Conservation (phyloP, 2,797 vertebrate genomes). For the Coregonus ussuriensis region DNA sequence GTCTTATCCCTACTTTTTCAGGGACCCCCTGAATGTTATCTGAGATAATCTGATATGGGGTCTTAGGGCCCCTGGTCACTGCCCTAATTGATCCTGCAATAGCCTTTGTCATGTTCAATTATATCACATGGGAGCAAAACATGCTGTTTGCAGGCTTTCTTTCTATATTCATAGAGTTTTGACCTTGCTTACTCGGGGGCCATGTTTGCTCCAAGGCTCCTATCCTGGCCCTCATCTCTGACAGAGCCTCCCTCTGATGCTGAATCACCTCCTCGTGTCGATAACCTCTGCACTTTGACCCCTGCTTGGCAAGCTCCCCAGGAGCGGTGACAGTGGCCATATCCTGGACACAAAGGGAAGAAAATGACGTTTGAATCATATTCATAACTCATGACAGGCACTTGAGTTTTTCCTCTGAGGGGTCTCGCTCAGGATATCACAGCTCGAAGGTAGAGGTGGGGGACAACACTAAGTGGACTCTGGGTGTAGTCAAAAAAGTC, state of each 20-base stretch:
- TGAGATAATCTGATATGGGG: no score
- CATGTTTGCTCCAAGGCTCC: constrained; percentile 62
- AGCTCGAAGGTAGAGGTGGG: no score
- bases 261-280: constrained; percentile 71
- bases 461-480: no score
- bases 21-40: no score
- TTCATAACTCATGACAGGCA: neutral
- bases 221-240: constrained; percentile 64
- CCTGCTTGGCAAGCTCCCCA: constrained; percentile 57
- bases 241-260: constrained; percentile 71
- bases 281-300: constrained; percentile 68
- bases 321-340: constrained; percentile 29
- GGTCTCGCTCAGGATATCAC: no score
- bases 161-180: neutral
- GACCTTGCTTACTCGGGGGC: constrained; percentile 54
- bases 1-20: no score
- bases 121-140: neutral
- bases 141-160: neutral
- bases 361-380: neutral
- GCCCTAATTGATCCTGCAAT: no score
- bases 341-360: constrained; percentile 37
- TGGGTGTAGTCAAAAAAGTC: no score
- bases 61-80: no score
- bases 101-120: neutral
- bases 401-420: neutral